phyloP scores from a whole-genome alignment of 64 coral and sea anemone species.

The Platygyra sinensis region DNA sequence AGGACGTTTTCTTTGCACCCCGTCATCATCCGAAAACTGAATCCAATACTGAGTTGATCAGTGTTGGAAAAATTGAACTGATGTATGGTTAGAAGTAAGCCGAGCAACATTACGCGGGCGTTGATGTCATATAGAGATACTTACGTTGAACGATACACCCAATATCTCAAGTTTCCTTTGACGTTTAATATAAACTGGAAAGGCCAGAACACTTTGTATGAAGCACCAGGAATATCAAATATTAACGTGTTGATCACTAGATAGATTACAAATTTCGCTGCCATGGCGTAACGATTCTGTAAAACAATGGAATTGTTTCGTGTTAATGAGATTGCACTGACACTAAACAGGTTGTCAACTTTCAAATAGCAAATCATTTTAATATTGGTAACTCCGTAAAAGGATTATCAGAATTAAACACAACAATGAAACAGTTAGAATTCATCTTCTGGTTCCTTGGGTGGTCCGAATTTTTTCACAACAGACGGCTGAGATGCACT shows the following conservation, averaged over 20 bases:
- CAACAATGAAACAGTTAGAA: too few species aligned
- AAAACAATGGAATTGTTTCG: not conserved
- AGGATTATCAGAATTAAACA: too few species aligned
- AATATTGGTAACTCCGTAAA: too few species aligned
- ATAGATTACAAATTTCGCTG: slow-evolving; percentile 86
- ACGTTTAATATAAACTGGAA: slow-evolving; percentile 97
- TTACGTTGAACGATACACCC: slow-evolving; percentile 97
- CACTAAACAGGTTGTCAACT: too few species aligned
- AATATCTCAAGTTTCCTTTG: slow-evolving; percentile 82
- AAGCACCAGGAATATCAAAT: slow-evolving; percentile 88
- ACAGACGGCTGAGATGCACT: too few species aligned
- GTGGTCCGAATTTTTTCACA: too few species aligned
- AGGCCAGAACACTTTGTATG: slow-evolving; percentile 96
- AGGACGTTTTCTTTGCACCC: too few species aligned
- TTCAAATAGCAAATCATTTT: too few species aligned
- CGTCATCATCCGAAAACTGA: too few species aligned
- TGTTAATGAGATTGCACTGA: not conserved
- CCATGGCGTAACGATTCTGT: slow-evolving; percentile 94
- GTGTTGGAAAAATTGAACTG: not conserved
- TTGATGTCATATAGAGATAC: not conserved
- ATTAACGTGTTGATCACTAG: slow-evolving; percentile 83
- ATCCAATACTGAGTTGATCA: too few species aligned
- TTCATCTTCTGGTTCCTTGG: too few species aligned
- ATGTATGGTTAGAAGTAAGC: not conserved
- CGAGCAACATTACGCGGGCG: too few species aligned